These are phyloP conservation scores for Parazoanthus darwini DNA, from an alignment of 92 coral and sea anemone species.

Conservation along the genomic window DNA sequence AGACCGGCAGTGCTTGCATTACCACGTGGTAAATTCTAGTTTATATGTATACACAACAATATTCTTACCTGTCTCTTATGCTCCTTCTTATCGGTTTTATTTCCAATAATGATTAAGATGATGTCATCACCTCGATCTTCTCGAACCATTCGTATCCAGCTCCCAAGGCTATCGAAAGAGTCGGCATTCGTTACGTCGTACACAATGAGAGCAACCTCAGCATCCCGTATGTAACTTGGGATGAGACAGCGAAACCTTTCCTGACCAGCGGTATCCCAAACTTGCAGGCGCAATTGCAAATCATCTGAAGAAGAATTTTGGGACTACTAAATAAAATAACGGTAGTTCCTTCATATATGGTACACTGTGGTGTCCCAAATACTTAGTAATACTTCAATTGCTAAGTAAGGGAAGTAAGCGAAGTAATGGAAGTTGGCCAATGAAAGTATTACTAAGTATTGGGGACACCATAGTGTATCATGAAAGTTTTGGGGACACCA, in stretches of 20 bases:
- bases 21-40: too few species aligned
- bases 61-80: conserved; percentile 48
- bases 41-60: too few species aligned
- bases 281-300: conserved; percentile 72
- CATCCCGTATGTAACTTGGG: conserved; percentile 96
- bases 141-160: conserved; percentile 82
- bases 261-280: conserved; percentile 99
- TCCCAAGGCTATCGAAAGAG: conserved; percentile 71
- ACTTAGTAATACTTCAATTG: too few species aligned
- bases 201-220: conserved; percentile 79
- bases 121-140: conserved; percentile 69
- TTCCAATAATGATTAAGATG: conserved; percentile 79
- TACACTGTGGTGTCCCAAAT: too few species aligned
- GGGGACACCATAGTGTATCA: too few species aligned
- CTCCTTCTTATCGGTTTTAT: conserved; percentile 78
- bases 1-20: too few species aligned
- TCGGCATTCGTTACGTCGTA: conserved; percentile 86
- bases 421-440: too few species aligned
- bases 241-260: conserved; percentile 95
- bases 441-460: too few species aligned
- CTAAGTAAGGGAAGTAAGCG: too few species aligned
- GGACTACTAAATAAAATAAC: too few species aligned
- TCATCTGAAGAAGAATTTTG: conserved; percentile 56
- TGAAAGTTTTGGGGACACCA: too few species aligned
- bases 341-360: too few species aligned